These are phyloP conservation scores for Sebastes trivittatus DNA, from an alignment of 2,797 vertebrate genomes.

Conservation along the genomic window DNA sequence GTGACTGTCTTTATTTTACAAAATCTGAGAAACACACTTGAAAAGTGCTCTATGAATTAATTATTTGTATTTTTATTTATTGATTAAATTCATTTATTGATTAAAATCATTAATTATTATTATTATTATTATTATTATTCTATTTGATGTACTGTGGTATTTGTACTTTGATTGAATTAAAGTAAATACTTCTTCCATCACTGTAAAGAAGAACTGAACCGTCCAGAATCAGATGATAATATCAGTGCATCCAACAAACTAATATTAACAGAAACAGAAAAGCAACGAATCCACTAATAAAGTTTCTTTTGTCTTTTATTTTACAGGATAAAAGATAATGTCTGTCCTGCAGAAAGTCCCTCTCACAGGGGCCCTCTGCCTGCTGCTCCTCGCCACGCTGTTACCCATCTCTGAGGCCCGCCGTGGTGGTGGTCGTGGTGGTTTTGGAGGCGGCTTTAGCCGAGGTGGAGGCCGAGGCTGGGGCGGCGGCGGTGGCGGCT, in stretches of 20 bases:
- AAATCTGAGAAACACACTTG: no score
- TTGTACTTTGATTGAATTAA: neutral
- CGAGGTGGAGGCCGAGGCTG: slow-evolving; percentile 46
- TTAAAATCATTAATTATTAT: no score
- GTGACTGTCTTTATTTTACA: no score
- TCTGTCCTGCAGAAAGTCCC: slow-evolving; percentile 20
- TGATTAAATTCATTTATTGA: no score
- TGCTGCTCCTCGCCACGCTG: slow-evolving; percentile 72
- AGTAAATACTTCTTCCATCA: neutral
- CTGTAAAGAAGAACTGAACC: neutral
- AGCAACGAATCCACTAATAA: neutral
- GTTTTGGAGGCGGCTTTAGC: slow-evolving; percentile 53
- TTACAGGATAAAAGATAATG: slow-evolving; percentile 53
- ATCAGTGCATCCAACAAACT: neutral
- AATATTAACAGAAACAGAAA: no score
- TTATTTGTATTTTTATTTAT: no score
- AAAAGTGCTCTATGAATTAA: no score
- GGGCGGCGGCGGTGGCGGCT: slow-evolving; percentile 41
- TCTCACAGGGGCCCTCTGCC: slow-evolving; percentile 48
- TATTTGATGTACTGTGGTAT: neutral
- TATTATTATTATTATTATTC: no score
- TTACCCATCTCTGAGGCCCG: slow-evolving; percentile 70
- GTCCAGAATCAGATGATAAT: neutral
- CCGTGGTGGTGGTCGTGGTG: slow-evolving; percentile 56
- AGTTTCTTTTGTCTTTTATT: slow-evolving; percentile 23